Conservation (phyloP, 2,888 invertebrate species). For the Syritta pipiens region DNA sequence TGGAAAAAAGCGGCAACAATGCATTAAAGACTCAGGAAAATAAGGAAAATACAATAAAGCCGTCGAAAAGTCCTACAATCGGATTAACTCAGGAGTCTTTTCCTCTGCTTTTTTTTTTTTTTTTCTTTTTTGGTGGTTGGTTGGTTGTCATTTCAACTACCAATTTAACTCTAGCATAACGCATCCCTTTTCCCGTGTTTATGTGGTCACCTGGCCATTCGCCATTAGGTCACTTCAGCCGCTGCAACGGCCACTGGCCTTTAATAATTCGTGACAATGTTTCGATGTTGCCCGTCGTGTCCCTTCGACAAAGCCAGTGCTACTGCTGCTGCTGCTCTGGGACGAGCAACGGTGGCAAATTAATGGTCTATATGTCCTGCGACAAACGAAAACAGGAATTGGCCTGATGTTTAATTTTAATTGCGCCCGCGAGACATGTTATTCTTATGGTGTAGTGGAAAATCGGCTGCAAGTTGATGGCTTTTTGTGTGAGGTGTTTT, state of each 20-base stretch:
- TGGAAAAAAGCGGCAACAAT: neutral
- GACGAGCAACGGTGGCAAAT: constrained; percentile 29
- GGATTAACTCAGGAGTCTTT: constrained; percentile 4
- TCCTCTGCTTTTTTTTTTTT: neutral
- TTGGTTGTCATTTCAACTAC: constrained; percentile 1
- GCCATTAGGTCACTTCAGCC: constrained; percentile 3
- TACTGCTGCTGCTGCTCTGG: neutral
- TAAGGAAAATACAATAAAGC: neutral
- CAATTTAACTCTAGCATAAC: constrained; percentile 31
- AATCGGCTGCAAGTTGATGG: constrained; percentile 35
- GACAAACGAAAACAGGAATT: constrained; percentile 45
- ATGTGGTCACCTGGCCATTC: constrained; percentile 17
- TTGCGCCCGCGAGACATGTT: constrained; percentile 59
- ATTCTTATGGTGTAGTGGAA: constrained; percentile 35
- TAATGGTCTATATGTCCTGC: constrained; percentile 58
- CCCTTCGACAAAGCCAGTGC: constrained; percentile 19
- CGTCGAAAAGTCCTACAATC: constrained; percentile 9
- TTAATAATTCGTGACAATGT: constrained; percentile 52
- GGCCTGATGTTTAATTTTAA: constrained; percentile 62
- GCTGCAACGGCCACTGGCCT: constrained; percentile 5
- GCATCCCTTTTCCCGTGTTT: constrained; percentile 2
- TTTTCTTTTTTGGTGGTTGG: neutral
- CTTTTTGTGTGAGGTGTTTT: constrained; percentile 8
- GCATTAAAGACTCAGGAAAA: neutral
- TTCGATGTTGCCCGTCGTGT: constrained; percentile 12